Base-by-base conservation (phyloP, 2,113 vertebrate species). In the Nothobranchius furzeri region DNA sequence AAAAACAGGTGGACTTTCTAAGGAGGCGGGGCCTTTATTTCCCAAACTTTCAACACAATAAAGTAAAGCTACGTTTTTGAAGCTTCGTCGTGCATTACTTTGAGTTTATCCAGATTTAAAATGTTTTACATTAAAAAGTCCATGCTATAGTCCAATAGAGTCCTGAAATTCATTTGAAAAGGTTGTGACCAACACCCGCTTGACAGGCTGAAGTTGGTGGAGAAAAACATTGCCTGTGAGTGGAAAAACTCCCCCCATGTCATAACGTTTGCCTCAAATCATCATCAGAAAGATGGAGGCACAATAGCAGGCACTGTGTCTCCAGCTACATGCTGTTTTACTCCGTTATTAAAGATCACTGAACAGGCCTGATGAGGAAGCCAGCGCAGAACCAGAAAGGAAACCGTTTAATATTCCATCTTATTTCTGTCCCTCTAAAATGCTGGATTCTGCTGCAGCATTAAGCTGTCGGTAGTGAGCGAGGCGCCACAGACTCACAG, bases 381-480 rank as follows among this genome's bases (percentile, higher is more conserved):
- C 87, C 85, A 83, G 87, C 45, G 4, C 66, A 52, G 75, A 68
- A 59, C 73, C 64, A 60, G 9, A 66, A 82, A 75, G 65, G 66
- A 67, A 68, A 57, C 52, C 74, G 58, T 87, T 84, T 76, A 85
- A 86, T 85, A 85, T 84, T 75, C 74, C 69, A 65, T 85, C 81
- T 82, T 30, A 55, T 85, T 73, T 60, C 64, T 74, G 75, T 70
- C 73, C 78, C 63, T 86, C 75, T 82, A 82, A 79, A 79, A 89
- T 91, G 75, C 70, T 79, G 74, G 75, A 86, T 87, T 82, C 73
- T 77, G 73, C 87, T 63, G 78, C 78, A 58, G 81, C 57, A 85
- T 90, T 88, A 84, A 89, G 87, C 79, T 85, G 87, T 92, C 88
- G 87, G 81, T 77, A 76, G 64, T 56, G 76, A 87, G 79, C 66